Evolutionary conservation across 2,797 vertebrate species (phyloP).

Genomic region (Falco columbarius): DNA sequence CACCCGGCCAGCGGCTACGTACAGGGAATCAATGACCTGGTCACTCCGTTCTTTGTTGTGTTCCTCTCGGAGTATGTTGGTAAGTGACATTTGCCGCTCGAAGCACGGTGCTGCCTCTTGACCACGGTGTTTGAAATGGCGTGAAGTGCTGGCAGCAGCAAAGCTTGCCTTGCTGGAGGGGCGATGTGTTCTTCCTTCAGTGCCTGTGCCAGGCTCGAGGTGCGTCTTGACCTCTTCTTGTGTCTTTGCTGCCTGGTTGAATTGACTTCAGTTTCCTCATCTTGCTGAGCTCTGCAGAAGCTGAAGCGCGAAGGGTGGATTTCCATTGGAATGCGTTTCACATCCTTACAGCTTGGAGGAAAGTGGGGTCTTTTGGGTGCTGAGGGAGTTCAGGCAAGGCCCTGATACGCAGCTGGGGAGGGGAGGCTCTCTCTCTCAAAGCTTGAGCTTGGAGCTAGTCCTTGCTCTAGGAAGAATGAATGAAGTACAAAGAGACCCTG

Average conservation of each 20-base stretch:
- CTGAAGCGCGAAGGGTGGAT: neutral
- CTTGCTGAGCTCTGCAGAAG: neutral
- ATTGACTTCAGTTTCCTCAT: neutral
- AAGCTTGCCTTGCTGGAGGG: neutral
- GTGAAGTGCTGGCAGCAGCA: neutral
- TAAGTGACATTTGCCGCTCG: constrained; percentile 79
- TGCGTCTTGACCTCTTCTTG: neutral
- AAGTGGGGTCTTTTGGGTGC: neutral
- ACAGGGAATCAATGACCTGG: constrained; percentile 98
- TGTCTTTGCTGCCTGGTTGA: neutral
- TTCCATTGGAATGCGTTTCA: neutral
- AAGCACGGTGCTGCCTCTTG: neutral
- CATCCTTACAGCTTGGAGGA: neutral
- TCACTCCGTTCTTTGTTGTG: constrained; percentile 98
- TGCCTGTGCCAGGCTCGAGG: neutral
- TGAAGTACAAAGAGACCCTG: neutral
- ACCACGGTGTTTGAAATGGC: neutral
- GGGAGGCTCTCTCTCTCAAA: neutral
- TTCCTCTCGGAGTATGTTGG: constrained; percentile 98
- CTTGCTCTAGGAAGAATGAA: neutral
- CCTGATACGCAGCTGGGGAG: neutral
- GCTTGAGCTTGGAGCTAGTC: neutral
- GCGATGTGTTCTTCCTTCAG: neutral
- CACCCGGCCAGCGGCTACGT: constrained; percentile 98
- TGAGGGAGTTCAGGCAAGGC: neutral